Conservation (phyloP, 2,113 vertebrate species). For the Condylura cristata region DNA sequence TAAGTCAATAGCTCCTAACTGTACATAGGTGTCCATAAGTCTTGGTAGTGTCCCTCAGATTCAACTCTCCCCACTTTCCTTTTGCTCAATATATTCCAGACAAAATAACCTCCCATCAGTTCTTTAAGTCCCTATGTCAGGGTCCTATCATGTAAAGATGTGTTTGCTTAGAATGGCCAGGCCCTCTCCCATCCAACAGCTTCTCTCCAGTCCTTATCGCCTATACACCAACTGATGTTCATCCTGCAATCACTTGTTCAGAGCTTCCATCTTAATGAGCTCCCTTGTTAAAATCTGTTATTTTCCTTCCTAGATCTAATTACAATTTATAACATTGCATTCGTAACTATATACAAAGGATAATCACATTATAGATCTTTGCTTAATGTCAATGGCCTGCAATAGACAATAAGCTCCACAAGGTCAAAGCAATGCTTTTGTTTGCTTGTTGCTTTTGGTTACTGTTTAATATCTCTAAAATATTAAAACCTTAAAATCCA, state of each 20-base stretch:
- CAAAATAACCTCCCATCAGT: not conserved
- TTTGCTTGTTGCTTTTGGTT: not conserved
- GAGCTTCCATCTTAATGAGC: not conserved
- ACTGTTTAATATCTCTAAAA: not conserved
- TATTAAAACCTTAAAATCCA: too few relatives aligned
- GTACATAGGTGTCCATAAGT: not conserved
- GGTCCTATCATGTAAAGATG: not conserved
- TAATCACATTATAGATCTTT: not conserved
- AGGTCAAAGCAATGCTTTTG: not conserved
- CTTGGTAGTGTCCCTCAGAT: not conserved
- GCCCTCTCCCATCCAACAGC: not conserved
- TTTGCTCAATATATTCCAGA: not conserved
- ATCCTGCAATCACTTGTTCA: not conserved
- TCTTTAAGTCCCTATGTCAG: not conserved
- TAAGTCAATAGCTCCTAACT: not conserved
- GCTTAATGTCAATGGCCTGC: not conserved
- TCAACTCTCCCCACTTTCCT: not conserved
- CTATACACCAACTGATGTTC: not conserved
- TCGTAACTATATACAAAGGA: not conserved
- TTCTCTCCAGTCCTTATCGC: not conserved
- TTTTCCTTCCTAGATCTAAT: not conserved
- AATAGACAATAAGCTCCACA: not conserved
- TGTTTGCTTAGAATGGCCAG: not conserved
- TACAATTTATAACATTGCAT: not conserved
- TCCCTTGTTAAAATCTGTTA: not conserved